Base-by-base conservation (phyloP, 2,888 invertebrate genomes). In the Euzophera pinguis region DNA sequence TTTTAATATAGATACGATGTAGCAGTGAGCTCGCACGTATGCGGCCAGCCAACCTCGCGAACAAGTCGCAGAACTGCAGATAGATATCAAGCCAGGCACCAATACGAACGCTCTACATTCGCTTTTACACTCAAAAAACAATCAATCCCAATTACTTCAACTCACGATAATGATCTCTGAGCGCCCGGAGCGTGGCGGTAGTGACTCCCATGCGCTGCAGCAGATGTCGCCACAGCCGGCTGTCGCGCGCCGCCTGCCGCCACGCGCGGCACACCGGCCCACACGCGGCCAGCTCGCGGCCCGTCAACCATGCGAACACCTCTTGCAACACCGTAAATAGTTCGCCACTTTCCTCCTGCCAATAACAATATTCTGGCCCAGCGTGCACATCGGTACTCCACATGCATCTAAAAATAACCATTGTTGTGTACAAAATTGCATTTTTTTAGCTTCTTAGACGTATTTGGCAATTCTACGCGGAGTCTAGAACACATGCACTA, bases 251-350 rank as follows among this genome's bases (percentile, higher is more conserved):
- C 53, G 75, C 74, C 61, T 60, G 59, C 54, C 77, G 78, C 84
- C 84, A 84, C 29, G 71, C 70, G 53, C 73, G 69, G 54, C 83
- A 83, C 58, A 62, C 71, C 60, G 65, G 13, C 70, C 74, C 42
- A 73, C 76, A 16, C 16, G 52, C 64, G 63, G 77, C 69, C 67
- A 82, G 65, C 53, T 61, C 64, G 9, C 9, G 53, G 13, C 64
- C 75, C 1, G 17, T 29, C 57, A 79, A 69, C 71, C 71, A 60
- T 54, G 57, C 34, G 56, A 84, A 68, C 64, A 78, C 79, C 59
- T 62, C 64, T 34, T 55, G 54, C 55, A 73, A 62, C 53, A 55
- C 70, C 48, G 43, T 59, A 35, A 47, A 45, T 58, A 49, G 50
- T 52, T 53, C 14, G 10, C 62, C 62, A 55, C 50, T 45, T 12